Conservation (phyloP, 1,140 invertebrate species). For the Ceratoteleas bidentatus region DNA sequence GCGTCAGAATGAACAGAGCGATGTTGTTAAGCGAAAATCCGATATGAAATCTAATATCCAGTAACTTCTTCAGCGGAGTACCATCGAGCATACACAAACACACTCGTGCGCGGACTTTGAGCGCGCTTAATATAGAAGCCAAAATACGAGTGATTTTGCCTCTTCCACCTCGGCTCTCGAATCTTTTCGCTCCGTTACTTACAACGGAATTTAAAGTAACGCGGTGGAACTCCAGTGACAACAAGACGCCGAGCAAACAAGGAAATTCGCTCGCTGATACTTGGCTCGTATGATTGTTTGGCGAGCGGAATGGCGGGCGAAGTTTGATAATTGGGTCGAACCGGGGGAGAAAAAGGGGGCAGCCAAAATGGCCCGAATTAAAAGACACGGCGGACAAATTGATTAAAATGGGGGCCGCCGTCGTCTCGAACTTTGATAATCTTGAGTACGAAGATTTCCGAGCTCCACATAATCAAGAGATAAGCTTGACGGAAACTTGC, state of each 20-base stretch:
- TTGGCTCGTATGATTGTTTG: conserved; percentile 24
- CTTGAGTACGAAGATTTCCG: conserved; percentile 27
- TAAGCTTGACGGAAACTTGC: conserved; percentile 46
- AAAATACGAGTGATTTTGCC: background rate
- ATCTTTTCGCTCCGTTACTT: conserved; percentile 5
- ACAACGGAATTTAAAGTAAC: conserved; percentile 10
- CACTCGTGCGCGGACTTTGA: no score
- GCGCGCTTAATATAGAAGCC: no score
- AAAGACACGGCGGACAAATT: conserved; percentile 21
- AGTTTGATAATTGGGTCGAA: conserved; percentile 26
- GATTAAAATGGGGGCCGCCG: conserved; percentile 28
- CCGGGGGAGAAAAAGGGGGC: background rate
- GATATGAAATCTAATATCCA: no score
- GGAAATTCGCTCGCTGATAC: conserved; percentile 22
- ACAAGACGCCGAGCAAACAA: conserved; percentile 14
- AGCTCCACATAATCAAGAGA: conserved; percentile 40
- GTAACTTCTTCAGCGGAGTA: no score
- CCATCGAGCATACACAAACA: no score
- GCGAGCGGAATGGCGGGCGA: conserved; percentile 9
- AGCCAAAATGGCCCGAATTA: background rate
- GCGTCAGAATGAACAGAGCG: no score
- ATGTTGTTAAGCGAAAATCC: no score
- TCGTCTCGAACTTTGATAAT: conserved; percentile 37
- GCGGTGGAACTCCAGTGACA: conserved; percentile 9
- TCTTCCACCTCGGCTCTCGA: background rate